These are phyloP conservation scores for Sebastes steindachneri DNA, from an alignment of 2,797 vertebrate species.

Conservation along the genomic window DNA sequence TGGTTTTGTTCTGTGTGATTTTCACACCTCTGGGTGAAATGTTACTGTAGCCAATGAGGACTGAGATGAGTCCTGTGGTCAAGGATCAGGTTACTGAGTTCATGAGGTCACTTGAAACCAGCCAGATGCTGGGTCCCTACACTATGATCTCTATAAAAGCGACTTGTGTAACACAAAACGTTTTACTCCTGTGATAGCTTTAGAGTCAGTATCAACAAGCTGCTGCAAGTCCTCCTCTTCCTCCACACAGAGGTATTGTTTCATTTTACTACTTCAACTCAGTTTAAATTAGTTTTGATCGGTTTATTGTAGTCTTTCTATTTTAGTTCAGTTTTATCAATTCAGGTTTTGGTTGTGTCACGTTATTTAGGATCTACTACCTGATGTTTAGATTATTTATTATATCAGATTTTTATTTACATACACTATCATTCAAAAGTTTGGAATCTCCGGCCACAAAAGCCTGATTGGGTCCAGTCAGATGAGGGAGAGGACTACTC, in stretches of 20 bases:
- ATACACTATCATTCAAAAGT: background rate
- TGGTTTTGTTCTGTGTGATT: too few relatives aligned
- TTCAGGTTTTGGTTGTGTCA: background rate
- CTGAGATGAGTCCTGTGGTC: too few relatives aligned
- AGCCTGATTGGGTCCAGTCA: background rate
- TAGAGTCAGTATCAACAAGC: background rate
- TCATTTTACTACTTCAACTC: background rate
- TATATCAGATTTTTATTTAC: background rate
- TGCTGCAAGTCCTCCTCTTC: background rate
- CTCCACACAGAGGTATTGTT: slow-evolving; percentile 44
- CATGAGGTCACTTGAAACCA: too few relatives aligned
- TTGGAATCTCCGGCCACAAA: background rate
- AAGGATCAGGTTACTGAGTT: too few relatives aligned
- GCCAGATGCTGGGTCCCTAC: too few relatives aligned
- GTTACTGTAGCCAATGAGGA: too few relatives aligned
- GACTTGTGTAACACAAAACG: background rate
- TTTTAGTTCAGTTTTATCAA: background rate
- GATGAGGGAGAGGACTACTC: background rate
- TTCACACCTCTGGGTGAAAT: too few relatives aligned
- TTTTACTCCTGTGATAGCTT: background rate
- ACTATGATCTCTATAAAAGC: slow-evolving; percentile 34
- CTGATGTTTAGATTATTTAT: background rate
- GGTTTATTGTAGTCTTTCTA: background rate
- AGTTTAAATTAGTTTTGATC: background rate
- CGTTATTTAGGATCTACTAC: background rate